A percentile compares a stretch with the other conserved stretches of the same genome.
phyloP scores from a whole-genome alignment of 2,113 vertebrate genomes.

The Melanerpes formicivorus region DNA sequence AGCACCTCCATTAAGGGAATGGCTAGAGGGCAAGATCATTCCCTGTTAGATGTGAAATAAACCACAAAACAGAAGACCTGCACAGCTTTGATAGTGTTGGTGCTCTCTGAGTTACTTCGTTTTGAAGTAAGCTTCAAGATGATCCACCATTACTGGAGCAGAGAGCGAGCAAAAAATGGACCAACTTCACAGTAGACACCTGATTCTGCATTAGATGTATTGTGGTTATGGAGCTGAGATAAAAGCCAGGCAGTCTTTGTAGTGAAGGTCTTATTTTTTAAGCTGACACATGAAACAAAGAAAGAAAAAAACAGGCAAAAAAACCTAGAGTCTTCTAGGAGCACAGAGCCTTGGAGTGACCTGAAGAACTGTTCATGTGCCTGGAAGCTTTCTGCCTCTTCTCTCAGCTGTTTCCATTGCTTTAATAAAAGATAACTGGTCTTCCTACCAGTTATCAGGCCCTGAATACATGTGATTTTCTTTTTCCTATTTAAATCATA shows the following conservation, averaged over 20 bases:
- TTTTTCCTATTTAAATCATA: not conserved
- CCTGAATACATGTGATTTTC: not conserved
- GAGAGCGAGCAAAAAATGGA: not conserved
- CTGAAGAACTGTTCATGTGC: not conserved
- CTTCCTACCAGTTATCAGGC: not conserved
- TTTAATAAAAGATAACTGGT: not conserved
- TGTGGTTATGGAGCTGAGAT: not conserved
- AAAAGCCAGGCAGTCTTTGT: not conserved
- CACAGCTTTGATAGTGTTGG: not conserved
- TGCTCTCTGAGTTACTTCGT: not conserved
- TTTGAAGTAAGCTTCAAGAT: not conserved
- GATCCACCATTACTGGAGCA: not conserved
- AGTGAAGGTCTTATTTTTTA: not conserved
- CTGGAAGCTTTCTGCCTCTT: not conserved
- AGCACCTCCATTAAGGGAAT: not conserved
- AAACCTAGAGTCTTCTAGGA: not conserved
- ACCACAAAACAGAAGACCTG: not conserved
- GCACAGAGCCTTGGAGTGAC: not conserved
- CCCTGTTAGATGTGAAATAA: not conserved
- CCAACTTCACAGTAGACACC: accelerated
- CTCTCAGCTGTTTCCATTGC: not conserved
- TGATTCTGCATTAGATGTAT: not conserved
- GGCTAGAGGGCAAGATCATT: not conserved
- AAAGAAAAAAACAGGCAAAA: not conserved
- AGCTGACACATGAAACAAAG: not conserved